Percentiles rank a stretch among this genome's conserved stretches.
phyloP scores from a whole-genome alignment of 2,797 vertebrate species.

The Capromys pilorides region DNA sequence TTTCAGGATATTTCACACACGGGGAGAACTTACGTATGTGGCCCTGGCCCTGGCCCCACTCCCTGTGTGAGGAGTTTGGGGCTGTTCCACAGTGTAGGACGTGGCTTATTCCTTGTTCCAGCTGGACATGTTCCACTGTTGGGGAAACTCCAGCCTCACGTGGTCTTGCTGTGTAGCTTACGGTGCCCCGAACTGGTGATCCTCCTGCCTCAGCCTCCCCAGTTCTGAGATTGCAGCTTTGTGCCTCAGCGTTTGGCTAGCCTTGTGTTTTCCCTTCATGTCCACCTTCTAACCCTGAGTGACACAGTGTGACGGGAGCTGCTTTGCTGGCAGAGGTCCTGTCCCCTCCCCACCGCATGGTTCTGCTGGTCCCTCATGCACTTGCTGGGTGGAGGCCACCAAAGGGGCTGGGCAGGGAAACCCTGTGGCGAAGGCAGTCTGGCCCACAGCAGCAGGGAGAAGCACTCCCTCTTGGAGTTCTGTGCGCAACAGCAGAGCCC shows the following conservation, averaged over 20 bases:
- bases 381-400: background rate
- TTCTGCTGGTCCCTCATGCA: too few relatives aligned
- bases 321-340: background rate
- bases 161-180: background rate
- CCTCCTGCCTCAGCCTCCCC: background rate
- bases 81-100: accelerated
- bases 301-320: background rate
- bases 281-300: background rate
- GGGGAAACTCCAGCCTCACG: background rate
- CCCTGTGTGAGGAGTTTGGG: too few relatives aligned
- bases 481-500: background rate
- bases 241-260: background rate
- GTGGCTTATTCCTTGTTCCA: background rate
- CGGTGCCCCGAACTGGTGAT: background rate
- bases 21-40: accelerated
- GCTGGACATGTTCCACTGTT: accelerated
- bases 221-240: background rate
- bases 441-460: background rate
- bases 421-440: background rate
- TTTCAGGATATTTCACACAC: background rate
- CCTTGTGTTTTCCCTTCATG: background rate
- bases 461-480: background rate
- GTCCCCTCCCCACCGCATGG: background rate
- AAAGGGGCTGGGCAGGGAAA: background rate
- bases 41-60: background rate